Conservation (phyloP, 2,797 vertebrate genomes). For the Spinibarbus caldwelli region DNA sequence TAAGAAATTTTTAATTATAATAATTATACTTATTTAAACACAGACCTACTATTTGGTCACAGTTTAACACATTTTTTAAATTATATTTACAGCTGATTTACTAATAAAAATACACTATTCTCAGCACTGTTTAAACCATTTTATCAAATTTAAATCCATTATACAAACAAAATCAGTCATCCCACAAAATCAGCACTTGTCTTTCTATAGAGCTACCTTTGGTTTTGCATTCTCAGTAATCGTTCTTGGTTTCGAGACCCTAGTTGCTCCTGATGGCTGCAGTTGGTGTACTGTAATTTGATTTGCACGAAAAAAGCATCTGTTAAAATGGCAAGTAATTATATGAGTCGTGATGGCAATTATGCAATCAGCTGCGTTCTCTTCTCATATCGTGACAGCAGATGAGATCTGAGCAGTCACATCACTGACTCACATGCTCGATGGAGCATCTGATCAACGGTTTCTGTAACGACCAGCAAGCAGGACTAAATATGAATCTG, state of each 20-base stretch:
- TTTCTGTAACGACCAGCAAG: conserved; percentile 59
- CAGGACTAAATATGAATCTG: conserved; percentile 32
- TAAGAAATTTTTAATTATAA: no score
- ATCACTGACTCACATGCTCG: conserved; percentile 76
- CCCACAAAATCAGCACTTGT: background rate
- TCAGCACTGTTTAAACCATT: background rate
- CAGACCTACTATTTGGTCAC: no score
- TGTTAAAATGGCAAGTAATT: conserved; percentile 45
- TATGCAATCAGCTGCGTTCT: conserved; percentile 65
- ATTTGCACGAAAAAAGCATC: conserved; percentile 39
- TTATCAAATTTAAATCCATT: background rate
- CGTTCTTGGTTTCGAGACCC: background rate
- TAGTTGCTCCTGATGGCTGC: background rate
- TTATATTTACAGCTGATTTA: background rate
- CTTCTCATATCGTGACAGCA: conserved; percentile 73
- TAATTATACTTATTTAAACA: no score
- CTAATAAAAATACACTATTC: background rate
- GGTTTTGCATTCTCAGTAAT: background rate
- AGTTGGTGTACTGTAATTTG: conserved; percentile 17
- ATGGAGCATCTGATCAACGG: conserved; percentile 66
- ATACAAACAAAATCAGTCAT: background rate
- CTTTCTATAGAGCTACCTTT: background rate
- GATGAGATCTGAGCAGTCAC: conserved; percentile 71
- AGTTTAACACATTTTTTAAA: no score
- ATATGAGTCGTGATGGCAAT: conserved; percentile 54